Conservation (phyloP, 2,113 vertebrate species). For the Suricata suricatta region DNA sequence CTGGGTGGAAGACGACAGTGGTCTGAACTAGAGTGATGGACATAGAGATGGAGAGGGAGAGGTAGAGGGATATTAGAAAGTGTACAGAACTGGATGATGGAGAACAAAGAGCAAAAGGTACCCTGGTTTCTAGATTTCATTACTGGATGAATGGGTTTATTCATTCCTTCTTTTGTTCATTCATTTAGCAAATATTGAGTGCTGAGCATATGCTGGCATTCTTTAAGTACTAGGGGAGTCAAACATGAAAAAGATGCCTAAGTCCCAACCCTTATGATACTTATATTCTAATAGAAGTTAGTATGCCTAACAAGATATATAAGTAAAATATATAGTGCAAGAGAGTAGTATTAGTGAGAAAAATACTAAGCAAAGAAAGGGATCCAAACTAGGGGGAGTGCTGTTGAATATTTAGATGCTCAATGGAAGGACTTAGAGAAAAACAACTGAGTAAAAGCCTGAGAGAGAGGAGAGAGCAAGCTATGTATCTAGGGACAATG, state of each 20-base stretch:
- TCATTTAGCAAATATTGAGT: not conserved
- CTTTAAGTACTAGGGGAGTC: not conserved
- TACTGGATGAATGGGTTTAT: not conserved
- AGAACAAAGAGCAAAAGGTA: not conserved
- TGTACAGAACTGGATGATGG: not conserved
- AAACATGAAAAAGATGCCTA: not conserved
- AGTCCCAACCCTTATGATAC: not conserved
- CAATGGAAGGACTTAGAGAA: not conserved
- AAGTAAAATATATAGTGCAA: not conserved
- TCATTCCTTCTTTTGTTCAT: not conserved
- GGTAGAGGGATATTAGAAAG: not conserved
- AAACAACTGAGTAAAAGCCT: not conserved
- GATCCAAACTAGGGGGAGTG: not conserved
- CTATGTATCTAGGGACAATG: not conserved
- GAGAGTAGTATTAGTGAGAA: not conserved
- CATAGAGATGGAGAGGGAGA: not conserved
- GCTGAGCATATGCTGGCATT: not conserved
- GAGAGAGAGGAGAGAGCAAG: not conserved
- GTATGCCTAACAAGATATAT: not conserved
- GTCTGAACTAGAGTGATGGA: not conserved
- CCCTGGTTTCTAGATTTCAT: slow-evolving; percentile 12
- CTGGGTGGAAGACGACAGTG: not conserved
- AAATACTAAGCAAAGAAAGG: not conserved
- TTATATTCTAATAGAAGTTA: not conserved
- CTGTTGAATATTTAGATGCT: not conserved